Evolutionary conservation across 2,888 invertebrate genomes (phyloP).

Genomic region (Pristionchus japonicus): DNA sequence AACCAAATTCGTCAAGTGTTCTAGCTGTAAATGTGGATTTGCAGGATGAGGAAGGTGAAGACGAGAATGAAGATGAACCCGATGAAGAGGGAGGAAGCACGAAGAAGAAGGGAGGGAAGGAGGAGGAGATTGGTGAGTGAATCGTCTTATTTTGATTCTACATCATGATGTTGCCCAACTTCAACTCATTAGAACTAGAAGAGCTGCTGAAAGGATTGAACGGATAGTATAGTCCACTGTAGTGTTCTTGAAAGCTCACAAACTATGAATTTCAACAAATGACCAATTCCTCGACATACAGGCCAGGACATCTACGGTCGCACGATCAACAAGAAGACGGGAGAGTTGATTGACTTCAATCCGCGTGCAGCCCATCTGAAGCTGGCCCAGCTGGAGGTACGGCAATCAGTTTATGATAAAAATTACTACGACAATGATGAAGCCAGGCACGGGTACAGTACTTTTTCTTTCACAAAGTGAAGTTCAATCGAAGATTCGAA

Average conservation of each 20-base stretch:
- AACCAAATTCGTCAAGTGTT: not conserved
- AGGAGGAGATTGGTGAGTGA: constrained; percentile 15
- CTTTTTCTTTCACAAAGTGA: not conserved
- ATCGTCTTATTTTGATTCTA: not conserved
- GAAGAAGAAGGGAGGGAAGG: constrained; percentile 44
- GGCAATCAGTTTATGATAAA: too few species aligned
- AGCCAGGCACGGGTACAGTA: not conserved
- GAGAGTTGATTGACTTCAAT: constrained; percentile 61
- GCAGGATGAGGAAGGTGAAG: not conserved
- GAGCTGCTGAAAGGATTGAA: too few species aligned
- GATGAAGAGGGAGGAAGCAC: constrained; percentile 51
- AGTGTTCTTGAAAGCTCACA: not conserved
- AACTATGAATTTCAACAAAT: not conserved
- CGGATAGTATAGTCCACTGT: too few species aligned
- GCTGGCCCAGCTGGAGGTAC: constrained; percentile 56
- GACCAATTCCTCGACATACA: not conserved
- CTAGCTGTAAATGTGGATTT: too few species aligned
- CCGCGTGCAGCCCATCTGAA: constrained; percentile 59
- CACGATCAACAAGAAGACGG: constrained; percentile 57
- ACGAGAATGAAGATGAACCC: constrained; percentile 34
- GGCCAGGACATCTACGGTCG: constrained; percentile 63
- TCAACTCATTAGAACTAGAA: not conserved
- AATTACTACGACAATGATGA: too few species aligned
- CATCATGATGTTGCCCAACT: not conserved
- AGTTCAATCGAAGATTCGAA: not conserved